phyloP scores from a whole-genome alignment of 2,888 invertebrate genomes.

The Rhamnusium bicolor region DNA sequence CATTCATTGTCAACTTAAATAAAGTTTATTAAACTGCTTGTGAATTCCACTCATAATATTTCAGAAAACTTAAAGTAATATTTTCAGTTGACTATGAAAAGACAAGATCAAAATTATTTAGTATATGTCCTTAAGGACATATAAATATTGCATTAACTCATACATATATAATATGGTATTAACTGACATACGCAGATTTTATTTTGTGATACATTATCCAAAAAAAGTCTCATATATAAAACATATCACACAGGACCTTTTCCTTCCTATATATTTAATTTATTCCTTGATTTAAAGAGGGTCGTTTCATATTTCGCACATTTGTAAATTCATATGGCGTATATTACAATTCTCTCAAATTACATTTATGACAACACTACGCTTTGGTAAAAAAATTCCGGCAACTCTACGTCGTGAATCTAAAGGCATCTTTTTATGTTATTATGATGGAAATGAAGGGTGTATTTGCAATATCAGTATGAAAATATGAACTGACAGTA shows the following conservation, averaged over 20 bases:
- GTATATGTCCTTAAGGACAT: no score
- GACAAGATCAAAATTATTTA: no score
- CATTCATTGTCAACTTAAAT: no score
- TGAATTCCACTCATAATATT: no score
- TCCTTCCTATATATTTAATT: background rate
- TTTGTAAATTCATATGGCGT: background rate
- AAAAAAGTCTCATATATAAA: constrained; percentile 6
- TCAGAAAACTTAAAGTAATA: no score
- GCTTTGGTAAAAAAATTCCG: background rate
- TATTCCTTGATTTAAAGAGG: constrained; percentile 5
- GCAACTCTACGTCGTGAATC: background rate
- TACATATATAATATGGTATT: no score
- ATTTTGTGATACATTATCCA: background rate
- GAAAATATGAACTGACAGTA: background rate
- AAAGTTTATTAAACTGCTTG: no score
- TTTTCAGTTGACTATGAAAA: no score
- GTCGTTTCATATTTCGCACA: background rate
- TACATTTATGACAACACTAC: background rate
- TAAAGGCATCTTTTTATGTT: background rate
- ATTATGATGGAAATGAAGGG: constrained; percentile 2
- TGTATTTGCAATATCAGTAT: background rate
- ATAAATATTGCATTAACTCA: background rate
- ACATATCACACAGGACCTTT: background rate
- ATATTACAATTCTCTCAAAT: constrained; percentile 3
- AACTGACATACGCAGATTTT: no score